Evolutionary conservation across 2,888 invertebrate genomes (phyloP).

Genomic region (Platycheirus albimanus): DNA sequence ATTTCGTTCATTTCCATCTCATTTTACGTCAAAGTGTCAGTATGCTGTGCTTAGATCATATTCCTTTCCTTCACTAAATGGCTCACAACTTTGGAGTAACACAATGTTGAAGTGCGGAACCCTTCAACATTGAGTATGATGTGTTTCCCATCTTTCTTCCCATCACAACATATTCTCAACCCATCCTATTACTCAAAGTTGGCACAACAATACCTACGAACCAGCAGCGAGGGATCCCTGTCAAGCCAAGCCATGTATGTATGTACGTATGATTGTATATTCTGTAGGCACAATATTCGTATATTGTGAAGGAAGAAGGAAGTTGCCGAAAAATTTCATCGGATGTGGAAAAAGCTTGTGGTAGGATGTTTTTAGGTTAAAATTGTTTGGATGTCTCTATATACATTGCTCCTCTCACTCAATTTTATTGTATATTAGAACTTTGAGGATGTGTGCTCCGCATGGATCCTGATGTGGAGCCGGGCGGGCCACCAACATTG

Average conservation of each 20-base stretch:
- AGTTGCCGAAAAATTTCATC: slow-evolving; percentile 48
- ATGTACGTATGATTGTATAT: too few species aligned
- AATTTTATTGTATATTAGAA: slow-evolving; percentile 16
- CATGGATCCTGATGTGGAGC: slow-evolving; percentile 5
- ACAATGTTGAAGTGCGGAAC: slow-evolving; percentile 10
- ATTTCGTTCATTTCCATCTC: slow-evolving; percentile 52
- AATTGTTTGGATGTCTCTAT: slow-evolving; percentile 45
- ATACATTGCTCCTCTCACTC: background rate
- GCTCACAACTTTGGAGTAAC: slow-evolving; percentile 22
- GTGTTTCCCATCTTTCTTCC: background rate
- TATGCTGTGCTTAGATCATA: slow-evolving; percentile 40
- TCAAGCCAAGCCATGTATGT: too few species aligned
- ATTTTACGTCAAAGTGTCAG: slow-evolving; percentile 65
- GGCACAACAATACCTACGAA: slow-evolving; percentile 18
- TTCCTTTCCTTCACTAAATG: slow-evolving; percentile 10
- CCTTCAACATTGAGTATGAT: slow-evolving; percentile 38
- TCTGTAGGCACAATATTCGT: slow-evolving; percentile 23
- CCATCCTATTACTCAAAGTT: slow-evolving; percentile 23
- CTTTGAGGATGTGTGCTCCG: slow-evolving; percentile 9
- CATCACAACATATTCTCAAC: background rate
- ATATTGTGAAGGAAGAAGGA: slow-evolving; percentile 34
- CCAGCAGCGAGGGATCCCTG: too few species aligned
- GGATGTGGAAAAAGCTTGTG: slow-evolving; percentile 44
- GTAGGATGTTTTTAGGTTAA: slow-evolving; percentile 42
- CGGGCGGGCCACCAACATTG: slow-evolving; percentile 20